Conservation (phyloP, 2,113 vertebrate genomes). For the Theristicus caerulescens region DNA sequence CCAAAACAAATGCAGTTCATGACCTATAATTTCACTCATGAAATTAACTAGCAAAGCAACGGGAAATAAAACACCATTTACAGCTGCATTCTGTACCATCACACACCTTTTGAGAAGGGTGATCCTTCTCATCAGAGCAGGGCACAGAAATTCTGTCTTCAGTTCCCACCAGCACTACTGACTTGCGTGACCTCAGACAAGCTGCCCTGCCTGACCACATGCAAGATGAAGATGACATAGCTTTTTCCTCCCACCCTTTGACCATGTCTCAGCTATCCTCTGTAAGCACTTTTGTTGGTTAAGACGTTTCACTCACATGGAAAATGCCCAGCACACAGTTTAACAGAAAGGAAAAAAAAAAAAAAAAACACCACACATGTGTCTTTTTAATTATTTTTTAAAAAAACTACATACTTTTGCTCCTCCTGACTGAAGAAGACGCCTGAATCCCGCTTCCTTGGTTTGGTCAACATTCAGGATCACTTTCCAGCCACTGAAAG, state of each 20-base stretch:
- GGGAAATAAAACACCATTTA: not conserved
- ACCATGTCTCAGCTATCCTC: not conserved
- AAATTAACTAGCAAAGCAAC: not conserved
- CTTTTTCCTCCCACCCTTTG: not conserved
- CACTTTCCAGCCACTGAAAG: constrained; percentile 96
- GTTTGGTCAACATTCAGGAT: constrained; percentile 92
- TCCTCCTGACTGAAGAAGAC: constrained; percentile 93
- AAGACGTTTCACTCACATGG: not conserved
- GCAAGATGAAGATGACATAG: not conserved
- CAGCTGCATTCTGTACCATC: not conserved
- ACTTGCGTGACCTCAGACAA: not conserved
- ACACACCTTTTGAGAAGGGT: not conserved
- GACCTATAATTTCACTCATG: not conserved
- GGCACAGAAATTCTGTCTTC: not conserved
- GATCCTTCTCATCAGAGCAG: not conserved
- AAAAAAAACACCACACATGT: too few species aligned
- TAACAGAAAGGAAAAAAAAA: not conserved
- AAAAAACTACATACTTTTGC: constrained; percentile 81
- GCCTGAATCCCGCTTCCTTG: constrained; percentile 92
- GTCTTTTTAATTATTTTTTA: not conserved
- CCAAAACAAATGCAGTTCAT: not conserved
- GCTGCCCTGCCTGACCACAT: not conserved
- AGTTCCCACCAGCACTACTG: not conserved
- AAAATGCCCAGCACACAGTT: not conserved
- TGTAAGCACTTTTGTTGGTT: not conserved